Percentiles rank a stretch among this genome's conserved stretches.
These are phyloP conservation scores for Apeira syringaria DNA, from an alignment of 2,888 invertebrate genomes.

Conservation along the genomic window DNA sequence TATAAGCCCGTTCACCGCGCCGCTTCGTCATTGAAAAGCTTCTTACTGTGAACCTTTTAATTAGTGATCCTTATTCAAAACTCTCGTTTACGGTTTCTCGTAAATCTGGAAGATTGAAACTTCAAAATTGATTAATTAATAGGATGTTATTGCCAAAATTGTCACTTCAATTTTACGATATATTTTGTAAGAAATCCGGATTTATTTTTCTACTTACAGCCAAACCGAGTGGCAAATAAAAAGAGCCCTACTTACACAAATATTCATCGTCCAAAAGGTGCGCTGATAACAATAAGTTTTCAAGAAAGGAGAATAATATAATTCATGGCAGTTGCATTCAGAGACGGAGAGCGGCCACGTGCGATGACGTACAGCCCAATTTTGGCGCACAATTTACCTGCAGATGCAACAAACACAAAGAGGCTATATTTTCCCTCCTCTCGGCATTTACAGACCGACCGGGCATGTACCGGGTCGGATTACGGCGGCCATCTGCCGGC, in stretches of 20 bases:
- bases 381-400: slow-evolving; percentile 80
- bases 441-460: slow-evolving; percentile 35
- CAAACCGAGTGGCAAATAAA: no score
- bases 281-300: slow-evolving; percentile 73
- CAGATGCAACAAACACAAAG: slow-evolving; percentile 82
- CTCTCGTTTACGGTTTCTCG: not conserved
- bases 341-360: slow-evolving; percentile 64
- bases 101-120: not conserved
- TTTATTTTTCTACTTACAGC: no score
- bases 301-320: slow-evolving; percentile 61
- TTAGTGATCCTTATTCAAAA: not conserved
- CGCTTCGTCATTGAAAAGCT: not conserved
- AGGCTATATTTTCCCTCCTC: slow-evolving; percentile 65
- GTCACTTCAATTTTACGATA: not conserved
- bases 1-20: no score
- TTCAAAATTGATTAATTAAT: not conserved
- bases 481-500: slow-evolving; percentile 78
- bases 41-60: not conserved
- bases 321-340: slow-evolving; percentile 71
- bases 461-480: slow-evolving; percentile 59
- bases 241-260: no score
- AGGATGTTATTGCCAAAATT: not conserved
- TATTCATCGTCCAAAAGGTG: slow-evolving; percentile 38
- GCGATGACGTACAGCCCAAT: slow-evolving; percentile 60
- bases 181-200: no score